Percentiles rank a stretch among this genome's conserved stretches.
These are phyloP conservation scores for Nansenia antarctica DNA, from an alignment of 2,113 vertebrate species.

Conservation along the genomic window DNA sequence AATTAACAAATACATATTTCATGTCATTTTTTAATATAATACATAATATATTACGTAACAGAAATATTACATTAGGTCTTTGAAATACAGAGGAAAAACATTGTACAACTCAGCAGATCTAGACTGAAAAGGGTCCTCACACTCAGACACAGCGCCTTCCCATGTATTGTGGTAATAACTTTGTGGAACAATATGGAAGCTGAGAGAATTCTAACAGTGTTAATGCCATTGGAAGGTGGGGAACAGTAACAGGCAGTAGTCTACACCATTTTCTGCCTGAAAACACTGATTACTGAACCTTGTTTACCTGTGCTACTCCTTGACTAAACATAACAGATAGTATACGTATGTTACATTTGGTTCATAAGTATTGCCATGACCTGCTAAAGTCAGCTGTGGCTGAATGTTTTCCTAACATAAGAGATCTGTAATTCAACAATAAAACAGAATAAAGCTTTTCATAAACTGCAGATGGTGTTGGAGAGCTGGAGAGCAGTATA, in stretches of 20 bases:
- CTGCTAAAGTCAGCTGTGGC: slow-evolving; percentile 13
- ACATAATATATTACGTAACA: slow-evolving; percentile 74
- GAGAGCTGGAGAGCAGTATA: not conserved
- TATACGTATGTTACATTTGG: slow-evolving; percentile 46
- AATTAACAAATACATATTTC: slow-evolving; percentile 44
- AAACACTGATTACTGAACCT: slow-evolving; percentile 63
- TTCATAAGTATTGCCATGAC: slow-evolving; percentile 36
- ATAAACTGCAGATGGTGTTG: slow-evolving; percentile 16
- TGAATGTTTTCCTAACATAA: slow-evolving; percentile 25
- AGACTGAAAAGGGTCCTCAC: slow-evolving; percentile 18
- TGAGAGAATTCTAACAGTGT: slow-evolving; percentile 36
- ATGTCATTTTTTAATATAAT: slow-evolving; percentile 69
- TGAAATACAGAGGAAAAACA: slow-evolving; percentile 54
- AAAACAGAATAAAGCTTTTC: slow-evolving; percentile 32
- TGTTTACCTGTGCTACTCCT: slow-evolving; percentile 39
- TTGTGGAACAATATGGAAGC: slow-evolving; percentile 42
- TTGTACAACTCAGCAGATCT: slow-evolving; percentile 45
- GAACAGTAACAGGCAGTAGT: slow-evolving; percentile 6
- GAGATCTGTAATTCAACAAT: slow-evolving; percentile 29
- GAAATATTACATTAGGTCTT: slow-evolving; percentile 66
- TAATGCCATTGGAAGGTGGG: slow-evolving; percentile 22
- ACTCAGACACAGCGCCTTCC: slow-evolving; percentile 13
- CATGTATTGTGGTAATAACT: slow-evolving; percentile 13
- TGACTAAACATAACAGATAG: slow-evolving; percentile 30
- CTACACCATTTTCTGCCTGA: not conserved